These are phyloP conservation scores for Acanthaster planci DNA, from an alignment of 35 echinoderm and acorn worm genomes.

Conservation along the genomic window DNA sequence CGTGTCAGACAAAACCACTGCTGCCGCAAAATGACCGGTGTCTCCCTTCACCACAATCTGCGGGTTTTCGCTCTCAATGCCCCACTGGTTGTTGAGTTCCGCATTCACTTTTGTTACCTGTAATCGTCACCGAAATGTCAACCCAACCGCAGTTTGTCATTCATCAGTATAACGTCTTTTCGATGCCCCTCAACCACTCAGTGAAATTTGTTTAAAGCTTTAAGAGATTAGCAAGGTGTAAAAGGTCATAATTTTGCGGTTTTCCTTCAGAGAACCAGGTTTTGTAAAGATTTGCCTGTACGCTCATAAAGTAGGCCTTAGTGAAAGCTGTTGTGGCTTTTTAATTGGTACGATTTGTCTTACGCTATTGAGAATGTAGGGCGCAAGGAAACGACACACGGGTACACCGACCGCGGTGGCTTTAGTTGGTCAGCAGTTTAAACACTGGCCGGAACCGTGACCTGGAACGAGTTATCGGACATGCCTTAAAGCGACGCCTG, in stretches of 20 bases:
- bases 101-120: no score
- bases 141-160: slow-evolving; percentile 24
- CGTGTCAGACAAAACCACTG: no score
- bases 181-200: background rate
- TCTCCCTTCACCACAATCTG: no score
- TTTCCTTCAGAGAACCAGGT: background rate
- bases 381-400: background rate
- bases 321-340: background rate
- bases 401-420: background rate
- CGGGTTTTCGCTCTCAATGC: no score
- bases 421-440: background rate
- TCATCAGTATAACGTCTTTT: background rate
- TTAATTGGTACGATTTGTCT: background rate
- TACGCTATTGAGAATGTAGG: background rate
- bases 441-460: no score
- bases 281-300: background rate
- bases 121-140: background rate
- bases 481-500: no score
- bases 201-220: slow-evolving; percentile 1
- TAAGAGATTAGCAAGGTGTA: background rate
- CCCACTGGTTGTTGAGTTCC: no score
- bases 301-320: background rate
- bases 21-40: no score
- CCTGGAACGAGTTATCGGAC: no score
- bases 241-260: slow-evolving; percentile 7